Percentiles rank a stretch among this genome's conserved stretches.
phyloP scores from a whole-genome alignment of 1,140 invertebrate genomes.

The Palaemon carinicauda region DNA sequence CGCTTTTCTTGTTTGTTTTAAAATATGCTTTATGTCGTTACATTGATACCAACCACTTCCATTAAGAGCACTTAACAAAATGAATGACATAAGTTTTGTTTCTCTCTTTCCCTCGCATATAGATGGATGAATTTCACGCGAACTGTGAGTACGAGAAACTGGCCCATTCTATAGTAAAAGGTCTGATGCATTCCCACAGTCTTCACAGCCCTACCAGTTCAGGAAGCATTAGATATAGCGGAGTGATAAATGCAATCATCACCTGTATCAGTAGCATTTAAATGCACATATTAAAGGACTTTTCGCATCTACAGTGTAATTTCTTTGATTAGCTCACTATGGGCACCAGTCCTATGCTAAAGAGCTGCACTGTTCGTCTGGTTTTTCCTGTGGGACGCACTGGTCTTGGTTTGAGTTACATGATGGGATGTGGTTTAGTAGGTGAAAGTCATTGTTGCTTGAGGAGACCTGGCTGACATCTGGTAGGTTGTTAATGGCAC shows the following conservation, averaged over 20 bases:
- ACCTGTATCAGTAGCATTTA: not conserved
- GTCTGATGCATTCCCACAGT: not conserved
- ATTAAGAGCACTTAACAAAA: too few relatives aligned
- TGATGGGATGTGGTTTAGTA: not conserved
- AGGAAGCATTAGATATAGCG: slow-evolving; percentile 32
- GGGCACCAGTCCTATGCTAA: not conserved
- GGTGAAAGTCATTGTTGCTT: not conserved
- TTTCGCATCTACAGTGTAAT: not conserved
- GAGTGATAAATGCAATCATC: not conserved
- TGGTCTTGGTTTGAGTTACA: not conserved
- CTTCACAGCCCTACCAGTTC: slow-evolving; percentile 16
- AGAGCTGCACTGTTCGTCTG: not conserved
- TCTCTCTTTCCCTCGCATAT: too few relatives aligned
- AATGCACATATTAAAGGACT: not conserved
- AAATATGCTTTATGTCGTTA: too few relatives aligned
- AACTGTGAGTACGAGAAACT: not conserved
- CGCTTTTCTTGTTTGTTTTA: too few relatives aligned
- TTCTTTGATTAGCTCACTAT: not conserved
- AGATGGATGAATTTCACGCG: too few relatives aligned
- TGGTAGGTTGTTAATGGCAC: not conserved
- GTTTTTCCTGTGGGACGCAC: not conserved
- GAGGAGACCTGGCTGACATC: not conserved
- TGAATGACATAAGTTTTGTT: too few relatives aligned
- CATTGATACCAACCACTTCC: too few relatives aligned
- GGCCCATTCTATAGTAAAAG: not conserved